These are phyloP conservation scores for Anoplopoma fimbria DNA, from an alignment of 2,113 vertebrate genomes.

Conservation along the genomic window DNA sequence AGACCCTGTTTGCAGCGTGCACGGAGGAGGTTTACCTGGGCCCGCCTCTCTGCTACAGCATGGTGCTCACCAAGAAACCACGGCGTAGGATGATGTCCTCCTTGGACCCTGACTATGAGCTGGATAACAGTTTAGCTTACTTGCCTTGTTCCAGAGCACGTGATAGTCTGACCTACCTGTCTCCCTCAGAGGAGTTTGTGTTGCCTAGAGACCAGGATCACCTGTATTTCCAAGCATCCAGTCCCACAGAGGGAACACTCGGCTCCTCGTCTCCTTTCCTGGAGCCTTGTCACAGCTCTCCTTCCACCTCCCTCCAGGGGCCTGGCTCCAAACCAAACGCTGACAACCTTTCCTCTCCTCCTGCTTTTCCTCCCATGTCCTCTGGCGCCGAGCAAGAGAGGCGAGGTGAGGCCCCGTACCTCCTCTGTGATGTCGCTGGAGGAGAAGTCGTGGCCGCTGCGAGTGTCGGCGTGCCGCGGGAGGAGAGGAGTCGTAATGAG, in stretches of 20 bases:
- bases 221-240: conserved; percentile 14
- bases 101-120: neutral
- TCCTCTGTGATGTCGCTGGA: conserved; percentile 69
- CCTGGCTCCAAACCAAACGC: conserved; percentile 10
- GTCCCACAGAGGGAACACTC: conserved; percentile 3
- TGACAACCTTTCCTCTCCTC: conserved; percentile 5
- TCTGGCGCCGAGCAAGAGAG: conserved; percentile 21
- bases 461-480: conserved; percentile 69
- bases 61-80: conserved; percentile 69
- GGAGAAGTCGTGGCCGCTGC: conserved; percentile 72
- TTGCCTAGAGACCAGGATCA: neutral
- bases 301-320: conserved; percentile 18
- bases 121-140: neutral
- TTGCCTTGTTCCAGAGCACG: neutral
- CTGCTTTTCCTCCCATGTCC: conserved; percentile 29
- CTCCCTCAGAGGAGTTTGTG: conserved; percentile 2
- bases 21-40: conserved; percentile 88
- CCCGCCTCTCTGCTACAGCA: conserved; percentile 83
- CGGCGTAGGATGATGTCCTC: neutral
- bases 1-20: conserved; percentile 91
- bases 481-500: conserved; percentile 81
- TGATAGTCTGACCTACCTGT: neutral
- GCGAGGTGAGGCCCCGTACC: conserved; percentile 55
- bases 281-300: conserved; percentile 17
- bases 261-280: neutral